Conservation (phyloP, 2,797 vertebrate genomes). For the Rhyacichthys aspro region DNA sequence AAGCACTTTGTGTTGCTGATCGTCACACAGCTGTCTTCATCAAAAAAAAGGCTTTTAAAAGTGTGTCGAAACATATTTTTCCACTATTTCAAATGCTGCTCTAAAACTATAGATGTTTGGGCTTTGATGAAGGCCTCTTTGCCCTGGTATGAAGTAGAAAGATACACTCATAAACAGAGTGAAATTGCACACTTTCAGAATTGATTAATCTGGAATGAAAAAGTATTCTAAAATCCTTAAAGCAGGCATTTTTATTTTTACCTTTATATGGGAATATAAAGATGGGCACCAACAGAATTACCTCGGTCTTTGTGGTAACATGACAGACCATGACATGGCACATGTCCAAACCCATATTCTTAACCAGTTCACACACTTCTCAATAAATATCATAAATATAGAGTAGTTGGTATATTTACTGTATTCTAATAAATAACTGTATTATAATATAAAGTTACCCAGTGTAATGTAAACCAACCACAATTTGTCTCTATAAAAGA, state of each 20-base stretch:
- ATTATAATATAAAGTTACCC: no score
- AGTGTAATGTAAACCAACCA: no score
- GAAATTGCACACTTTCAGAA: background rate
- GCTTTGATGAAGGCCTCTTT: slow-evolving; percentile 6
- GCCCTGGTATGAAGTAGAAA: background rate
- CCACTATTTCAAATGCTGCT: background rate
- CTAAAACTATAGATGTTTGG: background rate
- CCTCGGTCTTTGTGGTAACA: no score
- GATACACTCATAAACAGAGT: slow-evolving; percentile 1
- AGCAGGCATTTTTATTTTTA: no score
- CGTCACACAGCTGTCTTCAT: slow-evolving; percentile 18
- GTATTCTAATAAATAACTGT: no score
- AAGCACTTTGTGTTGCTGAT: slow-evolving; percentile 16
- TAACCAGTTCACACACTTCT: no score
- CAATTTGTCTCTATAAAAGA: no score
- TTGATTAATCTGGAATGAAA: slow-evolving; percentile 4
- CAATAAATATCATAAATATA: no score
- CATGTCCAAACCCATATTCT: no score
- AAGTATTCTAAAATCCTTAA: background rate
- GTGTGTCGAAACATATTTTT: slow-evolving; percentile 23
- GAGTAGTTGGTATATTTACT: no score
- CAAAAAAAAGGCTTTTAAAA: slow-evolving; percentile 17
- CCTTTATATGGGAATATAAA: background rate
- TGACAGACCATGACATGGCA: no score
- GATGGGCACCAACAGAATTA: background rate